phyloP scores from a whole-genome alignment of 1,140 invertebrate genomes.

The Drosophila obscura region DNA sequence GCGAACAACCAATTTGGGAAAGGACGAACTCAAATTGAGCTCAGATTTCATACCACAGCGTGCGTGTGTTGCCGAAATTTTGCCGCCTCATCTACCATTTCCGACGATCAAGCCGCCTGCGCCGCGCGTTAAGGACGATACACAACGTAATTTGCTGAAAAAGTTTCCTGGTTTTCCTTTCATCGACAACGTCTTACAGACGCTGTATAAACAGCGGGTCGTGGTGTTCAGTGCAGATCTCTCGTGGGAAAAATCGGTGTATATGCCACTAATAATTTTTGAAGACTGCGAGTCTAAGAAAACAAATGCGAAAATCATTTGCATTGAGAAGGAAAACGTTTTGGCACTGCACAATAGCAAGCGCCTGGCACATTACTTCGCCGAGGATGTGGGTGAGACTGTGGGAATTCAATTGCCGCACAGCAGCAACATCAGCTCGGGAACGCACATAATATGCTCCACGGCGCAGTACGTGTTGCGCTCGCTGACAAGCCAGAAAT shows the following conservation, averaged over 20 bases:
- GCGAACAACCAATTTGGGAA: slow-evolving; percentile 6
- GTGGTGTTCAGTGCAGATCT: slow-evolving; percentile 54
- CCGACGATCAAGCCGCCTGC: slow-evolving; percentile 10
- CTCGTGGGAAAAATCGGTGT: slow-evolving; percentile 56
- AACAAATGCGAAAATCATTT: slow-evolving; percentile 51
- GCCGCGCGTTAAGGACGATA: slow-evolving; percentile 21
- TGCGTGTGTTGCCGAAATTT: slow-evolving; percentile 8
- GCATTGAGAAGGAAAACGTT: slow-evolving; percentile 58
- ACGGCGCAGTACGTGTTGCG: slow-evolving; percentile 66
- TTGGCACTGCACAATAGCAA: slow-evolving; percentile 65
- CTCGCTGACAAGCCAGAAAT: slow-evolving; percentile 77
- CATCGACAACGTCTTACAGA: slow-evolving; percentile 27
- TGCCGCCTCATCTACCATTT: slow-evolving; percentile 18
- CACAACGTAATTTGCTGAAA: slow-evolving; percentile 22
- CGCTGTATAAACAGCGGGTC: slow-evolving; percentile 44
- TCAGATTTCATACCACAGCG: slow-evolving; percentile 1
- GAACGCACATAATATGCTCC: slow-evolving; percentile 61
- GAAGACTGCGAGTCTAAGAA: slow-evolving; percentile 46
- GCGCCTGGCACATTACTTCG: slow-evolving; percentile 89
- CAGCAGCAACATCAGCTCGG: slow-evolving; percentile 84
- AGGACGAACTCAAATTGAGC: slow-evolving; percentile 22
- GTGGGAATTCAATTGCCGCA: slow-evolving; percentile 97
- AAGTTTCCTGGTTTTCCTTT: slow-evolving; percentile 5
- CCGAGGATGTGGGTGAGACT: slow-evolving; percentile 93
- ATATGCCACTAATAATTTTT: slow-evolving; percentile 56